Evolutionary conservation across 2,888 invertebrate genomes (phyloP).

Genomic region (Dorcus hopei): DNA sequence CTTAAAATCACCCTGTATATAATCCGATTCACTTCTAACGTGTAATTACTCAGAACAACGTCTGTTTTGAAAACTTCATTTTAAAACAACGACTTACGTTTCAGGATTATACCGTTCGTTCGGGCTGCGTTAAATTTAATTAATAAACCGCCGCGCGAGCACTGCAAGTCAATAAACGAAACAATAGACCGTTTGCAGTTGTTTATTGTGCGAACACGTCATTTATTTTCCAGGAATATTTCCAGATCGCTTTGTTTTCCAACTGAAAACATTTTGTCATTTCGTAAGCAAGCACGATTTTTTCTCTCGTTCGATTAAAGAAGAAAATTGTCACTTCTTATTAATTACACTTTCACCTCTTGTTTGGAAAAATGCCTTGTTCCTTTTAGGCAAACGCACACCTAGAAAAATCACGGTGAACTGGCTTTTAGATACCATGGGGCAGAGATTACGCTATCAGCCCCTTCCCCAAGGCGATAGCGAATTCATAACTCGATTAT

Average conservation of each 20-base stretch:
- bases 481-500: conserved; percentile 45
- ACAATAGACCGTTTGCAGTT: conserved; percentile 25
- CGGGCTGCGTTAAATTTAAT: no score
- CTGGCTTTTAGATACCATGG: conserved; percentile 37
- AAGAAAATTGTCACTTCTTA: background rate
- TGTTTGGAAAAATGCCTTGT: background rate
- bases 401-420: conserved; percentile 36
- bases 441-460: conserved; percentile 42
- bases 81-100: no score
- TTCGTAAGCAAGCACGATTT: background rate
- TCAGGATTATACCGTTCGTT: background rate
- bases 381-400: conserved; percentile 24
- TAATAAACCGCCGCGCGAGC: no score
- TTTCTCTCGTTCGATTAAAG: no score
- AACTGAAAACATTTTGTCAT: background rate
- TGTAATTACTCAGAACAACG: no score
- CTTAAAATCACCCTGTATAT: no score
- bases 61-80: no score
- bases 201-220: conserved; percentile 14
- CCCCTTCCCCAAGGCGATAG: conserved; percentile 43
- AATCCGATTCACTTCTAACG: no score
- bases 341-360: background rate
- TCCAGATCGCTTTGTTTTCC: background rate
- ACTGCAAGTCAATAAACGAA: conserved; percentile 18
- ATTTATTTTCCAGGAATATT: background rate